phyloP scores from a whole-genome alignment of 2,797 vertebrate genomes.

The Pantherophis alleghaniensis region DNA sequence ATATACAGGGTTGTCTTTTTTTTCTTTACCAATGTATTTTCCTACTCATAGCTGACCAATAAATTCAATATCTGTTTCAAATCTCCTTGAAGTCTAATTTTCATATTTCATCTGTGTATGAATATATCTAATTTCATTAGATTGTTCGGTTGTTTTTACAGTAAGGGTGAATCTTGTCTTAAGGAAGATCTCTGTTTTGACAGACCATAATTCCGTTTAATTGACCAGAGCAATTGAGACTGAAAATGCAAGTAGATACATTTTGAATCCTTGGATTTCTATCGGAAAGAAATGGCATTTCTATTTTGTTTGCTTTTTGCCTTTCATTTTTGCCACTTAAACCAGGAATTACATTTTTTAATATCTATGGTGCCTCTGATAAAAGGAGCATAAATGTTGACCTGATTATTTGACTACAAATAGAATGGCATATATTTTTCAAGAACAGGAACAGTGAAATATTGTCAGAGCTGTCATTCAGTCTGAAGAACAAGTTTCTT shows the following conservation, averaged over 20 bases:
- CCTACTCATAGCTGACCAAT: conserved; percentile 98
- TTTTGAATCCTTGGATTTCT: background rate
- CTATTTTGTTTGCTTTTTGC: background rate
- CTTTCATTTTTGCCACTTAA: background rate
- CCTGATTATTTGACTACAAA: background rate
- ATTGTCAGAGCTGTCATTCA: background rate
- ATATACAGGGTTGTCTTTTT: conserved; percentile 92
- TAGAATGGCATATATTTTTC: background rate
- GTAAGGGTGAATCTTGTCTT: background rate
- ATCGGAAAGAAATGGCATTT: background rate
- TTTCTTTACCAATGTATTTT: conserved; percentile 98
- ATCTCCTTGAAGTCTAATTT: conserved; percentile 82
- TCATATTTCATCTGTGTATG: conserved; percentile 67
- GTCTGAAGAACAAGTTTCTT: background rate
- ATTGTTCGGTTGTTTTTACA: background rate
- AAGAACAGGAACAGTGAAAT: background rate
- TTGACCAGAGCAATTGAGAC: background rate
- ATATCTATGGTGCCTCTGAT: background rate
- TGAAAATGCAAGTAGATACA: background rate
- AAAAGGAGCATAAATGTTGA: background rate
- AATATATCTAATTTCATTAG: conserved; percentile 15
- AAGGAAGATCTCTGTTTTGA: background rate
- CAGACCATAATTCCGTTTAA: background rate
- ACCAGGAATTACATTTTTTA: background rate
- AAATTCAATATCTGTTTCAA: conserved; percentile 98